Base-by-base conservation (phyloP, 2,113 vertebrate species). In the Xiphorhynchus elegans region DNA sequence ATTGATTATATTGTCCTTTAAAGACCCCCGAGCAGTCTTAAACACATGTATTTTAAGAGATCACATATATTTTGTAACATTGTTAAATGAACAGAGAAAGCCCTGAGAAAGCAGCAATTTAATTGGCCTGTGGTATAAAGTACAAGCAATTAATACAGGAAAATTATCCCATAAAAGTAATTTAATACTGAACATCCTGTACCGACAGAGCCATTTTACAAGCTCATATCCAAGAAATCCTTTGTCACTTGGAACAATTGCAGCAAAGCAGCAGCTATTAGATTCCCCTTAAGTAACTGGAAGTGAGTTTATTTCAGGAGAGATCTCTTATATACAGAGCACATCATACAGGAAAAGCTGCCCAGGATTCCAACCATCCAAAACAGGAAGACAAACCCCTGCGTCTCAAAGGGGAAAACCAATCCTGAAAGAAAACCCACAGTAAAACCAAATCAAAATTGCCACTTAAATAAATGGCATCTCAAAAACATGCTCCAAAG, bases 301-400 rank as follows among this genome's bases (percentile, higher is more conserved):
- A 96, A 97, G 87, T 66, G 87, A 97, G 86, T 96, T 97, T 95
- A 97, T 96, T 97, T 96, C 95, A 96, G 95, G 95, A 90, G 11
- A 84, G 63, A 89, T 84, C 92, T 37, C 92, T 96, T 97, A 93
- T 95, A 95, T 94, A 97, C 87, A 87, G 55, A 85, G 77, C 69
- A 74, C 91, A 95, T 76, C 84, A 67, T 70, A 84, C 93, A 96
- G 96, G 92, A 96, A 97, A 96, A 93, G 87, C 91, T 96, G 91
- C 75, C 70, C 87, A 94, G 82, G 60, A 84, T 85, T 97, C 63
- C 76, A 89, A 94, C 70, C 87, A 96, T 93, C 90, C 93, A 94
- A 94, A 96, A 96, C 93, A 96, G 95, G 96, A 96, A 97, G 95
- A 80, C 93, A 95, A 97, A 89, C 90, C 96, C 85, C 89, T 92